Percentiles rank a stretch among this genome's conserved stretches.
Conservation (phyloP, 2,888 invertebrate species). For the Erebia aethiops region DNA sequence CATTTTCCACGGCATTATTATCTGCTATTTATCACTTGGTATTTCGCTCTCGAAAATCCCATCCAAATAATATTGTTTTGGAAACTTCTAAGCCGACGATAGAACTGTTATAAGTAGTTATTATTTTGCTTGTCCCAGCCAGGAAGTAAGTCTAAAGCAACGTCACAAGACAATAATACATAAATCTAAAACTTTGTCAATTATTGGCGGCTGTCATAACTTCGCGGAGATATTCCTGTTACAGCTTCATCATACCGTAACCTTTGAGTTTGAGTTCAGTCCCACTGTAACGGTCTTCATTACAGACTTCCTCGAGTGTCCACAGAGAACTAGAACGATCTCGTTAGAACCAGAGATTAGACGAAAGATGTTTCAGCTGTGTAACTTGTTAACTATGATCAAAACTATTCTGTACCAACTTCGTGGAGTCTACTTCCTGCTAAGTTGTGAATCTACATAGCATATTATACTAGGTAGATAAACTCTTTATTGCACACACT, state of each 20-base stretch:
- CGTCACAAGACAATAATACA: not conserved
- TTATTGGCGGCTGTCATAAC: conserved; percentile 5
- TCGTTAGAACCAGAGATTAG: conserved; percentile 34
- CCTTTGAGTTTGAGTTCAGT: conserved; percentile 21
- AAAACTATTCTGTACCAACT: conserved; percentile 13
- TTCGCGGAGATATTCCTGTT: not conserved
- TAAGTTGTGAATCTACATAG: no score
- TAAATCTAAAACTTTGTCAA: conserved; percentile 16
- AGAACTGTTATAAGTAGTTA: not conserved
- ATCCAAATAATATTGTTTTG: not conserved
- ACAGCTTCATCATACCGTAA: conserved; percentile 5
- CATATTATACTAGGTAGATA: no score
- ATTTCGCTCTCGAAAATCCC: no score
- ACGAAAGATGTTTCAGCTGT: conserved; percentile 19
- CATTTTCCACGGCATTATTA: no score
- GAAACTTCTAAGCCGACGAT: not conserved
- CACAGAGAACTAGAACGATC: conserved; percentile 34
- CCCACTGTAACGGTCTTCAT: conserved; percentile 9
- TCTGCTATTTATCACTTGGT: no score
- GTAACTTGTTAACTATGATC: conserved; percentile 23
- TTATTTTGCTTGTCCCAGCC: not conserved
- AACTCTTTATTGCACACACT: no score
- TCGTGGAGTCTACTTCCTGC: not conserved
- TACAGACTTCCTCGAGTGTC: conserved; percentile 13
- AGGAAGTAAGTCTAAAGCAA: conserved; percentile 13